A percentile compares a stretch with the other conserved stretches of the same genome.
These are phyloP conservation scores for Hyposmocoma kahamanoa DNA, from an alignment of 1,140 invertebrate species.

Conservation along the genomic window DNA sequence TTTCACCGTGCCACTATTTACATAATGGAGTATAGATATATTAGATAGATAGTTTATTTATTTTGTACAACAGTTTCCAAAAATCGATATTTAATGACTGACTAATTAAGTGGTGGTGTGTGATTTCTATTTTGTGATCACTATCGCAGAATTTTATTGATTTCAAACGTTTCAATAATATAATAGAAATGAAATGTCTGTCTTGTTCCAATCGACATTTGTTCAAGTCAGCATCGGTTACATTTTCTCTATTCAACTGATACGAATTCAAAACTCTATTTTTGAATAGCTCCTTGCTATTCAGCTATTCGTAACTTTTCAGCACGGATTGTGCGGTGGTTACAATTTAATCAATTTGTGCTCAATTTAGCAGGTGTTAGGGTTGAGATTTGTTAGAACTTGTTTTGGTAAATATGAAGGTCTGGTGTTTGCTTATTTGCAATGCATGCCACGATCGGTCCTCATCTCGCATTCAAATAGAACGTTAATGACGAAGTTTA, in stretches of 20 bases:
- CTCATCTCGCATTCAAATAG: constrained; percentile 31
- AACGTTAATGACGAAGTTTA: constrained; percentile 32
- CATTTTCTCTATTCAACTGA: constrained; percentile 20
- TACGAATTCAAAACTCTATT: constrained; percentile 27
- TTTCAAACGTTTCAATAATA: neutral
- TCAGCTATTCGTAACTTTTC: constrained; percentile 16
- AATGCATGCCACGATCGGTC: constrained; percentile 22
- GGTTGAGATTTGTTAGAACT: constrained; percentile 11
- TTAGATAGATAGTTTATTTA: no score
- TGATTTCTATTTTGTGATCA: neutral
- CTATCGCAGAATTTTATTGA: neutral
- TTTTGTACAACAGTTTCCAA: no score
- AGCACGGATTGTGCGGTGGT: neutral
- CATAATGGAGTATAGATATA: neutral
- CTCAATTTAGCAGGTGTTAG: constrained; percentile 8
- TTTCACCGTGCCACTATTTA: neutral
- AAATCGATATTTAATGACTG: neutral
- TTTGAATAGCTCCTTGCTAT: constrained; percentile 22
- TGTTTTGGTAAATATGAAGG: constrained; percentile 7
- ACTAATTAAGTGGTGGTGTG: neutral
- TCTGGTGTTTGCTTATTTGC: constrained; percentile 19
- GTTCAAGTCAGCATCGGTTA: constrained; percentile 13
- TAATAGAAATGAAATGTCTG: neutral
- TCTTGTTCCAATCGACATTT: neutral
- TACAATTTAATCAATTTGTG: neutral